Evolutionary conservation across 2,113 vertebrate genomes (phyloP).

Genomic region (Chrysemys picta): DNA sequence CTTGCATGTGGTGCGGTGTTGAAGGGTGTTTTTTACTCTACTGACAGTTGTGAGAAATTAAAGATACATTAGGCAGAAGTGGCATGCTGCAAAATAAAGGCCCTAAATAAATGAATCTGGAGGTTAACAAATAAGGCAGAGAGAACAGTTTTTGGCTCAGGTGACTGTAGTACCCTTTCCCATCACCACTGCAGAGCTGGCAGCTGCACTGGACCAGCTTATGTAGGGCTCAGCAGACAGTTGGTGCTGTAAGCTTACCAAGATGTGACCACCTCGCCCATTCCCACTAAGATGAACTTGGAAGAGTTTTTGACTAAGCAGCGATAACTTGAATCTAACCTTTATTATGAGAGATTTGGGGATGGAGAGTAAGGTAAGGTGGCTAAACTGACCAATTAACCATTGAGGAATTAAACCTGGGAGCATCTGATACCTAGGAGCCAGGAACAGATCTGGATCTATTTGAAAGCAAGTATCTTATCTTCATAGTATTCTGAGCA

Average conservation of each 20-base stretch:
- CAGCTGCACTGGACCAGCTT: background rate
- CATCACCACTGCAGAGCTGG: background rate
- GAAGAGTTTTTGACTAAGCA: background rate
- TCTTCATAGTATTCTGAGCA: background rate
- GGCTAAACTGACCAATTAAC: slow-evolving; percentile 32
- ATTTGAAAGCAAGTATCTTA: background rate
- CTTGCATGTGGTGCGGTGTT: background rate
- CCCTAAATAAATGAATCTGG: background rate
- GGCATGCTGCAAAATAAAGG: background rate
- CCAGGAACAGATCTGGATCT: background rate
- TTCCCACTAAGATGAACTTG: background rate
- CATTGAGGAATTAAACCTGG: background rate
- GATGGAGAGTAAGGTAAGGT: background rate
- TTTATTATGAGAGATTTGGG: background rate
- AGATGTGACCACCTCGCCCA: background rate
- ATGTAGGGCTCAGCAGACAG: background rate
- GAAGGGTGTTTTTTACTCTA: background rate
- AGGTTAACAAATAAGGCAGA: background rate
- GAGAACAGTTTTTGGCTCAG: background rate
- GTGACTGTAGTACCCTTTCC: background rate
- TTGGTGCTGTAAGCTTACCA: background rate
- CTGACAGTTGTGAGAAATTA: background rate
- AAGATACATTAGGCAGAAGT: background rate
- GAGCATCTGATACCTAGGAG: slow-evolving; percentile 11
- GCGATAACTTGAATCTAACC: background rate